These are phyloP conservation scores for Sylvietta virens DNA, from an alignment of 2,113 vertebrate species.

Conservation along the genomic window DNA sequence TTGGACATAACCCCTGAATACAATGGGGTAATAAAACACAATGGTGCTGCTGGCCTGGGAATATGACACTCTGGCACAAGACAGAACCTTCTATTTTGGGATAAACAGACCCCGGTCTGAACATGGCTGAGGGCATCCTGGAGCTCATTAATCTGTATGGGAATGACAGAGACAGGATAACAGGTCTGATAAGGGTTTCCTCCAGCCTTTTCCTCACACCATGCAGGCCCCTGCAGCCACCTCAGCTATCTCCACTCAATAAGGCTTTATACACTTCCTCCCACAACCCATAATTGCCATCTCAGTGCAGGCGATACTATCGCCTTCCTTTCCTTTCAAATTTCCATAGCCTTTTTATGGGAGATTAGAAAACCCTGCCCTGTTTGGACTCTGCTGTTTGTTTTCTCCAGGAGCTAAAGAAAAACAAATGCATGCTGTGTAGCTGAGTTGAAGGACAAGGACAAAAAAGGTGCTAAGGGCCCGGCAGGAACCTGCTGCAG, in stretches of 20 bases:
- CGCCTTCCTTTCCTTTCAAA: slow-evolving; percentile 68
- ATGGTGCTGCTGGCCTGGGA: slow-evolving; percentile 73
- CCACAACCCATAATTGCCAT: slow-evolving; percentile 58
- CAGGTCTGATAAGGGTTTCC: slow-evolving; percentile 76
- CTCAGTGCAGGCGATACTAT: slow-evolving; percentile 31
- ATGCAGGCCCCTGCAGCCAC: slow-evolving; percentile 29
- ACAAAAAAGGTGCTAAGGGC: neutral
- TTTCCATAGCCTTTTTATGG: slow-evolving; percentile 44
- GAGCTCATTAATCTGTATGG: slow-evolving; percentile 73
- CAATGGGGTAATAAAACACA: slow-evolving; percentile 78
- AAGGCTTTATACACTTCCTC: slow-evolving; percentile 69
- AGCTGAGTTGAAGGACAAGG: slow-evolving; percentile 22
- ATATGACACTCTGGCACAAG: slow-evolving; percentile 66
- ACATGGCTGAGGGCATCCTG: slow-evolving; percentile 72
- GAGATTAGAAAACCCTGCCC: slow-evolving; percentile 58
- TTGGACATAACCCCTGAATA: slow-evolving; percentile 75
- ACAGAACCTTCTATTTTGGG: slow-evolving; percentile 75
- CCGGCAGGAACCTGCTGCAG: neutral
- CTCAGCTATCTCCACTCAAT: neutral
- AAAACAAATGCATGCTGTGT: neutral
- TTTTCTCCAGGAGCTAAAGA: slow-evolving; percentile 30
- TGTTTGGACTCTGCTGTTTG: slow-evolving; percentile 49
- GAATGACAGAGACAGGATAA: slow-evolving; percentile 78
- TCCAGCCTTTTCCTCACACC: slow-evolving; percentile 65
- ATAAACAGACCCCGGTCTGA: slow-evolving; percentile 53